Evolutionary conservation across 1,140 invertebrate species (phyloP).

Genomic region (Atopsyche davidsoni): DNA sequence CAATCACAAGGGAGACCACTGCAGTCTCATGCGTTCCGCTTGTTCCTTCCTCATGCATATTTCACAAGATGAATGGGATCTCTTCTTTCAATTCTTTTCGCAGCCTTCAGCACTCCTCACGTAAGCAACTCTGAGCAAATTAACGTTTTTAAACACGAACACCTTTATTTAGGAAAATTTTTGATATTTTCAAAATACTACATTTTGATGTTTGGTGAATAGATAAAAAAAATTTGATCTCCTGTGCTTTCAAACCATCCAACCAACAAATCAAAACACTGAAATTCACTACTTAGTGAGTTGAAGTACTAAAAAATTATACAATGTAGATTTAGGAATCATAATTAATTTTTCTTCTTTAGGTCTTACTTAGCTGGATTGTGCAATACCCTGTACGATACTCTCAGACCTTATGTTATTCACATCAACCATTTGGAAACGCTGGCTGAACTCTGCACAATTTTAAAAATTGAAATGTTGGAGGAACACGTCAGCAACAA

Average conservation of each 20-base stretch:
- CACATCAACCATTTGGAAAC: conserved; percentile 98
- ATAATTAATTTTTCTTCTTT: no score
- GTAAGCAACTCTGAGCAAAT: no score
- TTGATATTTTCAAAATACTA: no score
- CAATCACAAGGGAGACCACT: conserved; percentile 76
- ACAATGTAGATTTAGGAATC: no score
- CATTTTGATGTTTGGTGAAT: no score
- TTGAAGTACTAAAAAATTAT: no score
- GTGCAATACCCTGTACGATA: conserved; percentile 89
- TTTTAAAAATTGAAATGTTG: conserved; percentile 88
- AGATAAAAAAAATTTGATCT: no score
- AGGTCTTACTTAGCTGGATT: conserved; percentile 75
- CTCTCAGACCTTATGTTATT: conserved; percentile 89
- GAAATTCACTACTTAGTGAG: no score
- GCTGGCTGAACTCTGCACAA: conserved; percentile 91
- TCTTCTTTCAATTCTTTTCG: conserved; percentile 86
- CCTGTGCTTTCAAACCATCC: no score
- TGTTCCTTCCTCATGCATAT: conserved; percentile 87
- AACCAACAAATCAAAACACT: no score
- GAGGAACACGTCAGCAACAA: conserved; percentile 89
- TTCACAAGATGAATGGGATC: conserved; percentile 84
- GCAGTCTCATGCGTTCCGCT: conserved; percentile 77
- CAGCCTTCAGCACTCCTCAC: conserved; percentile 58
- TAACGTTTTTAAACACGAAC: background rate
- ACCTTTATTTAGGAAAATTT: no score